These are phyloP conservation scores for Toxonevra muliebris DNA, from an alignment of 2,888 invertebrate genomes.

Conservation along the genomic window DNA sequence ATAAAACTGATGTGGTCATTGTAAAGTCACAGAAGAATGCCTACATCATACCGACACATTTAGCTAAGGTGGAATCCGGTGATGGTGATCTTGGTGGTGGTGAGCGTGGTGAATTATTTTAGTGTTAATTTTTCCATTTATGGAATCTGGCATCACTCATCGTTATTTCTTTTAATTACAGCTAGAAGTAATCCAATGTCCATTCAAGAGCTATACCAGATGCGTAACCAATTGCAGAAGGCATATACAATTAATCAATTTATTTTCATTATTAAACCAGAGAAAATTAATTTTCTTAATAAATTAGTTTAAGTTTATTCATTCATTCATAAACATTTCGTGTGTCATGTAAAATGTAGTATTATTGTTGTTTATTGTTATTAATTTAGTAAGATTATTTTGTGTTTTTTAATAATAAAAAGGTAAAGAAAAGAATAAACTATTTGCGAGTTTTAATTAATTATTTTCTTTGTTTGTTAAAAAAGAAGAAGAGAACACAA, in stretches of 20 bases:
- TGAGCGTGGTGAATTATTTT: not conserved
- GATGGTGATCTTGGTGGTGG: not conserved
- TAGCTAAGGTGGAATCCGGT: slow-evolving; percentile 33
- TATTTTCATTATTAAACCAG: slow-evolving; percentile 51
- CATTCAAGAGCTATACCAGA: slow-evolving; percentile 42
- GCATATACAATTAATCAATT: slow-evolving; percentile 51
- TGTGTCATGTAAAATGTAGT: not conserved
- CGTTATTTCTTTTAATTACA: slow-evolving; percentile 25
- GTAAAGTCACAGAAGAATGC: slow-evolving; percentile 47
- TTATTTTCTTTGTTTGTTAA: too few species aligned
- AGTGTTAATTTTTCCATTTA: not conserved
- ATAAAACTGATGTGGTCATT: slow-evolving; percentile 44
- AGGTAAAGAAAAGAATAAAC: too few species aligned
- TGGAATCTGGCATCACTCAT: not conserved
- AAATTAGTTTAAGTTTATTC: slow-evolving; percentile 43
- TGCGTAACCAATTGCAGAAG: slow-evolving; percentile 43
- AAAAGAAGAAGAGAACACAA: too few species aligned
- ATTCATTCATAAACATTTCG: too few species aligned
- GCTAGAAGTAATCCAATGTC: slow-evolving; percentile 33
- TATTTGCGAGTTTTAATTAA: too few species aligned
- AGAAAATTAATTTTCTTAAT: slow-evolving; percentile 49
- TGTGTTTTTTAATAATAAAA: too few species aligned
- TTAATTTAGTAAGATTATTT: not conserved
- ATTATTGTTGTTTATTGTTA: not conserved
- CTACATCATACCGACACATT: slow-evolving; percentile 44